A percentile compares a stretch with the other conserved stretches of the same genome.
phyloP scores from a whole-genome alignment of 2,113 vertebrate genomes.

The Physeter macrocephalus region DNA sequence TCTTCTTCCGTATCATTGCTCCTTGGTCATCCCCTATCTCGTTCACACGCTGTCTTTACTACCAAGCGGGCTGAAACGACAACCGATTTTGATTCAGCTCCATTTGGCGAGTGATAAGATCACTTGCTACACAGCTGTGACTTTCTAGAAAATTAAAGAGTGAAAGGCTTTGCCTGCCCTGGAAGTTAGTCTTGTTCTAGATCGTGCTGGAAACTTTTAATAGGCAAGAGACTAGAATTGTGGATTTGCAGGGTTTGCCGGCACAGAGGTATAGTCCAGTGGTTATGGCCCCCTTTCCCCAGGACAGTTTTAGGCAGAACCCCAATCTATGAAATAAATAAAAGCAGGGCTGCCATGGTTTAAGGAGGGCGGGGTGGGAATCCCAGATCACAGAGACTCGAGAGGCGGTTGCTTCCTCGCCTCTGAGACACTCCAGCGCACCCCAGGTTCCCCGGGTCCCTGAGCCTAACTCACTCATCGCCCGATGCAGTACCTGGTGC shows the following conservation, averaged over 20 bases:
- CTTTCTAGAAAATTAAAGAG: background rate
- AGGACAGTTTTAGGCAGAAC: background rate
- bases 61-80: background rate
- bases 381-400: background rate
- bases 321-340: background rate
- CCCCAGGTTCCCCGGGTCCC: background rate
- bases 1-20: background rate
- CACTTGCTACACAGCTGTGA: background rate
- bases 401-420: accelerated
- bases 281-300: background rate
- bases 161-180: background rate
- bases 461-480: background rate
- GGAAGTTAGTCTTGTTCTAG: background rate
- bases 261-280: background rate
- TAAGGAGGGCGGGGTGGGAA: background rate
- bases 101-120: background rate
- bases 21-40: background rate
- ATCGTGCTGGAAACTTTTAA: background rate
- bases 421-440: background rate
- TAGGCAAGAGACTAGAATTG: background rate
- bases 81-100: background rate
- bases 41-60: background rate
- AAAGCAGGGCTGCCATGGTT: background rate
- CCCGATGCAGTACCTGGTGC: background rate
- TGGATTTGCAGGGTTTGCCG: background rate